Conservation (phyloP, 2,888 invertebrate genomes). For the Altica lythri region DNA sequence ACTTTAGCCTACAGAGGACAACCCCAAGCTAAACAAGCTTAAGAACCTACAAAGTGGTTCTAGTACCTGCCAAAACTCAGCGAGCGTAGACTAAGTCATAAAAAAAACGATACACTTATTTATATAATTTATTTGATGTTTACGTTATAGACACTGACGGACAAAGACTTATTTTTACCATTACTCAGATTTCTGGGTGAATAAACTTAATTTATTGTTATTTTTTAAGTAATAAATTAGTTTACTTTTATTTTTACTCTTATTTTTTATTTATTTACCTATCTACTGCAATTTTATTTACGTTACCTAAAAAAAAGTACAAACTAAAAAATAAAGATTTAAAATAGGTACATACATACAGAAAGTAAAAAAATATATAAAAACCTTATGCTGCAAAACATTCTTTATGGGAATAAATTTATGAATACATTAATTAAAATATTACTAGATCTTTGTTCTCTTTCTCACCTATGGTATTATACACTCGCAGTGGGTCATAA, state of each 20-base stretch:
- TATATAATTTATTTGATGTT: constrained; percentile 39
- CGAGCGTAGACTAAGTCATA: constrained; percentile 43
- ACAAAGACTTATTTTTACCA: constrained; percentile 46
- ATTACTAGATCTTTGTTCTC: no score
- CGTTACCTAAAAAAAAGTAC: no score
- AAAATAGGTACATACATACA: no score
- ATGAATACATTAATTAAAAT: no score
- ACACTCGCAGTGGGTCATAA: no score
- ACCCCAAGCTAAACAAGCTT: constrained; percentile 57
- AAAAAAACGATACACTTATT: constrained; percentile 25
- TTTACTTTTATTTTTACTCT: constrained; percentile 32
- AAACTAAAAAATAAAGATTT: no score
- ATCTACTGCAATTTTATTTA: no score
- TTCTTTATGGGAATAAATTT: no score
- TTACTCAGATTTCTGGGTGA: constrained; percentile 44
- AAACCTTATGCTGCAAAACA: no score
- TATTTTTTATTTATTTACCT: no score
- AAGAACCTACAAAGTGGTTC: constrained; percentile 43
- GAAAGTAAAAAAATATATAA: no score
- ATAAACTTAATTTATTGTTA: constrained; percentile 50
- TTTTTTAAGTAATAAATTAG: constrained; percentile 50
- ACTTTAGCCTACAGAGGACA: constrained; percentile 78
- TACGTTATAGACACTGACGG: constrained; percentile 40
- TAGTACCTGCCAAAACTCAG: constrained; percentile 54
- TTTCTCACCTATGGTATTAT: no score